Percentiles rank a stretch among this genome's conserved stretches.
These are phyloP conservation scores for Atta cephalotes DNA, from an alignment of 1,140 invertebrate genomes.

Conservation along the genomic window DNA sequence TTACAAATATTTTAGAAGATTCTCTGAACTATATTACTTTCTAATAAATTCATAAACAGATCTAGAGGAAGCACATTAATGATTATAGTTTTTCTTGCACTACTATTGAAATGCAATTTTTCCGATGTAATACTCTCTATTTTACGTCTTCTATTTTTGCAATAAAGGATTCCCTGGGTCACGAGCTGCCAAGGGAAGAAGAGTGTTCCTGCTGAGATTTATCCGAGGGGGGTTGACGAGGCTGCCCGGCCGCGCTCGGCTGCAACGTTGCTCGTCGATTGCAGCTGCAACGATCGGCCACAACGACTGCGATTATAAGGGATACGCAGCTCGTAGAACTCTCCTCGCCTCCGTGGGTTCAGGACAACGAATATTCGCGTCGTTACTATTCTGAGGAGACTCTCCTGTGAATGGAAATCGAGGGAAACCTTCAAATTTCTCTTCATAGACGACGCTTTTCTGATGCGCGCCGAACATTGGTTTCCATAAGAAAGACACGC, in stretches of 20 bases:
- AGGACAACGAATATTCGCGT: slow-evolving; percentile 65
- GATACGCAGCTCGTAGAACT: slow-evolving; percentile 64
- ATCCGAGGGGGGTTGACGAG: slow-evolving; percentile 78
- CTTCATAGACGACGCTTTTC: neutral
- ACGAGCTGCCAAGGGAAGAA: slow-evolving; percentile 79
- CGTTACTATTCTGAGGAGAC: slow-evolving; percentile 76
- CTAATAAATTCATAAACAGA: neutral
- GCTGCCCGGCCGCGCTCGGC: slow-evolving; percentile 60
- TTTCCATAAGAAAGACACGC: neutral
- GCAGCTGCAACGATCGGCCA: slow-evolving; percentile 73
- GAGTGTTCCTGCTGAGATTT: slow-evolving; percentile 83
- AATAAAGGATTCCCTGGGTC: slow-evolving; percentile 77
- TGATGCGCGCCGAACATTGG: neutral
- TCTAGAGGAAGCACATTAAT: neutral
- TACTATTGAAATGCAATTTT: neutral
- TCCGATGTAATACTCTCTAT: neutral
- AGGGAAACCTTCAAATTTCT: neutral
- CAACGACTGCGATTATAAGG: slow-evolving; percentile 72
- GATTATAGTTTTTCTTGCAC: neutral
- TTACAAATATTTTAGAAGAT: neutral
- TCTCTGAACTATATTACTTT: neutral
- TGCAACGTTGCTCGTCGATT: slow-evolving; percentile 1
- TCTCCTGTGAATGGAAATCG: slow-evolving; percentile 68
- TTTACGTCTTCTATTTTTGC: neutral
- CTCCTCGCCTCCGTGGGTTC: slow-evolving; percentile 65